Percentiles rank a stretch among this genome's conserved stretches.
phyloP scores from a whole-genome alignment of 1,140 invertebrate species.

The Saxidomus purpurata region DNA sequence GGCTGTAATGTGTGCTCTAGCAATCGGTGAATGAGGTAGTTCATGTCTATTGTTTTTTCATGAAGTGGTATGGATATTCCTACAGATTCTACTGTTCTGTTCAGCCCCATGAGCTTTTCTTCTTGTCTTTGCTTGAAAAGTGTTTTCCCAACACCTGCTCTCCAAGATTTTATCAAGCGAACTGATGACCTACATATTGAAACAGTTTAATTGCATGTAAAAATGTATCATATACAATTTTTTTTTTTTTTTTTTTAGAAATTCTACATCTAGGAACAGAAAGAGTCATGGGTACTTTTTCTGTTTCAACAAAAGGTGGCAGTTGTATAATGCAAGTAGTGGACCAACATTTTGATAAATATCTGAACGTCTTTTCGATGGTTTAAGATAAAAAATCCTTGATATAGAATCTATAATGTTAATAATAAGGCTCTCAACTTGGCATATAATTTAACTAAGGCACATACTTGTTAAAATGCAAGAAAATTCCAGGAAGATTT shows the following conservation, averaged over 20 bases:
- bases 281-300: neutral
- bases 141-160: constrained; percentile 46
- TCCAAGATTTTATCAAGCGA: constrained; percentile 44
- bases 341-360: too few species aligned
- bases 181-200: constrained; percentile 34
- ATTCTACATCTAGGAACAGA: neutral
- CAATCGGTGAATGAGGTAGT: constrained; percentile 62
- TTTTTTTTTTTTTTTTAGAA: neutral
- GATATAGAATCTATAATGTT: too few species aligned
- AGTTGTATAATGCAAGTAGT: too few species aligned
- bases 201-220: neutral
- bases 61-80: constrained; percentile 72
- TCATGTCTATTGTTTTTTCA: constrained; percentile 64
- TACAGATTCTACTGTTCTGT: neutral
- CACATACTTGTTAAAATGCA: too few species aligned
- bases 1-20: constrained; percentile 62
- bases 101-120: neutral
- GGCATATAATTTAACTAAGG: too few species aligned
- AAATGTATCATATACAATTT: neutral
- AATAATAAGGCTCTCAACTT: too few species aligned
- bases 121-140: constrained; percentile 14
- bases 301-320: too few species aligned
- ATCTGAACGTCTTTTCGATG: too few species aligned
- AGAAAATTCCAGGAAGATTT: too few species aligned
- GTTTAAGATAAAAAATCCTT: too few species aligned